Percentiles rank a stretch among this genome's conserved stretches.
phyloP scores from a whole-genome alignment of 2,113 vertebrate species.

The Sinocyclocheilus rhinocerous region DNA sequence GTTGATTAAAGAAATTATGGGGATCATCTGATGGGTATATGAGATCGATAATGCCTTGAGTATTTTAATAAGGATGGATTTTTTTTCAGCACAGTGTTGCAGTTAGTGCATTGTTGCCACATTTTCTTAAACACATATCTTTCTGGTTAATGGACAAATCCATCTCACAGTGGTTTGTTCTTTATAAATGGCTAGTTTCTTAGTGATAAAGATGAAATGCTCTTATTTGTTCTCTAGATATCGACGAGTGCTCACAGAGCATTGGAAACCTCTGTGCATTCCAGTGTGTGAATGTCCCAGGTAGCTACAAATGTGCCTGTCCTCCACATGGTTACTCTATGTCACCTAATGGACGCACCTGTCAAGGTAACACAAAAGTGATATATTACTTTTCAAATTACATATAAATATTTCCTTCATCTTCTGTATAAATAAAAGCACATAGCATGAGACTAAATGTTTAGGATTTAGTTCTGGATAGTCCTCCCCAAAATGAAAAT shows the following conservation, averaged over 20 bases:
- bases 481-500: not conserved
- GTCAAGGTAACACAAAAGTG: constrained; percentile 78
- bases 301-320: constrained; percentile 91
- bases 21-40: not conserved
- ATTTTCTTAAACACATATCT: not conserved
- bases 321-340: constrained; percentile 86
- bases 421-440: not conserved
- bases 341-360: constrained; percentile 86
- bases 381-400: not conserved
- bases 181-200: not conserved
- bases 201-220: constrained; percentile 8
- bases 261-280: constrained; percentile 87
- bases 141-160: not conserved
- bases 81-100: not conserved
- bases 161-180: not conserved
- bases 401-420: not conserved
- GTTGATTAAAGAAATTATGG: constrained; percentile 8
- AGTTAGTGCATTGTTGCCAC: not conserved
- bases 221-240: constrained; percentile 76
- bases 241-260: constrained; percentile 89
- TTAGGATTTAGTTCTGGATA: not conserved
- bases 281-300: constrained; percentile 87
- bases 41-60: not conserved
- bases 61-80: not conserved
- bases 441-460: not conserved